Evolutionary conservation across 2,888 invertebrate genomes (phyloP).

Genomic region (Auanema freiburgensis): DNA sequence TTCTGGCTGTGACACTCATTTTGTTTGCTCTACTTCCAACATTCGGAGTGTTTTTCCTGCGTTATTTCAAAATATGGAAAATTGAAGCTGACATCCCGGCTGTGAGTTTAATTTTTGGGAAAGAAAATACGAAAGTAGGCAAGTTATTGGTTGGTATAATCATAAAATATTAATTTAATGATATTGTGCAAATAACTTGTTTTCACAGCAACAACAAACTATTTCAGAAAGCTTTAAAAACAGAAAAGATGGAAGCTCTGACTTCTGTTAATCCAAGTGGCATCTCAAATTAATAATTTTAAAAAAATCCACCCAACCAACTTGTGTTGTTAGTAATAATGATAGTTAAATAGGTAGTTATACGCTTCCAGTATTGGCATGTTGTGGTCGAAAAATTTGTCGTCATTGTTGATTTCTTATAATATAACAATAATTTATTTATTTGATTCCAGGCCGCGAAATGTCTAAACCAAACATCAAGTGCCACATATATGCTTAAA

Average conservation of each 20-base stretch:
- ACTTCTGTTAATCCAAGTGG: too few species aligned
- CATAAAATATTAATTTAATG: too few species aligned
- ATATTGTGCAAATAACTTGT: too few species aligned
- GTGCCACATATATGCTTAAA: slow-evolving; percentile 89
- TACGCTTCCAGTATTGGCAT: slow-evolving; percentile 2
- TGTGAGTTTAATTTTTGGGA: slow-evolving; percentile 31
- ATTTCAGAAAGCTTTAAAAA: too few species aligned
- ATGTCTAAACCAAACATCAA: slow-evolving; percentile 87
- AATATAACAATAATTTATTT: background rate
- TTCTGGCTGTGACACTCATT: slow-evolving; percentile 59
- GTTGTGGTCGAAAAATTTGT: background rate
- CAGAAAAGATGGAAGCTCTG: too few species aligned
- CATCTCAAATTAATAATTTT: too few species aligned
- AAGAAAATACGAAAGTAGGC: background rate
- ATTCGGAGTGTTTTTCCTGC: slow-evolving; percentile 80
- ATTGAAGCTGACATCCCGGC: slow-evolving; percentile 83
- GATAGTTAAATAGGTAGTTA: background rate
- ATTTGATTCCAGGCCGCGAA: slow-evolving; percentile 76
- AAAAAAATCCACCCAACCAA: too few species aligned
- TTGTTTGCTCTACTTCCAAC: slow-evolving; percentile 72
- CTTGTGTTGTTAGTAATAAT: background rate
- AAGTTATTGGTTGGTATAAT: too few species aligned
- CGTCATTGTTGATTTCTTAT: background rate
- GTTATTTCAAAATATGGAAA: slow-evolving; percentile 84
- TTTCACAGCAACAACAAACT: too few species aligned